Conservation (phyloP, 2,113 vertebrate species). For the Platichthys stellatus region DNA sequence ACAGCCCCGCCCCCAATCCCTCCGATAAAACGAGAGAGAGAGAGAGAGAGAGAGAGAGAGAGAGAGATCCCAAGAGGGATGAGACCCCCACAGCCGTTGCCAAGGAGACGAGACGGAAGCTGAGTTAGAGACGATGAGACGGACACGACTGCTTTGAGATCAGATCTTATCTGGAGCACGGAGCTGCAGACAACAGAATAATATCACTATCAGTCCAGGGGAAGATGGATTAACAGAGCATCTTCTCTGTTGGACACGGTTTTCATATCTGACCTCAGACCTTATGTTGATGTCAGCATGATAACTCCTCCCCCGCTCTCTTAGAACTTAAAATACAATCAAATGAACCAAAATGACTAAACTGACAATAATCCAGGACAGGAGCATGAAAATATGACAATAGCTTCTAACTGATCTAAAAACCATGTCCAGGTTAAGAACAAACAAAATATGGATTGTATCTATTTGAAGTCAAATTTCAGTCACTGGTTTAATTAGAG, state of each 20-base stretch:
- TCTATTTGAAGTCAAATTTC: no score
- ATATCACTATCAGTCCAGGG: background rate
- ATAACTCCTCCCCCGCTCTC: no score
- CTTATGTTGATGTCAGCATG: background rate
- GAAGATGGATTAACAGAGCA: background rate
- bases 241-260: background rate
- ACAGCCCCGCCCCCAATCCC: slow-evolving; percentile 31
- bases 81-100: slow-evolving; percentile 35
- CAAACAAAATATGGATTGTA: no score
- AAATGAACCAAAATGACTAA: no score
- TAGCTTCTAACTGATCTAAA: no score
- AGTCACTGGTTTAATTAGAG: no score
- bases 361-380: no score
- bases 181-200: slow-evolving; percentile 27
- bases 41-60: background rate
- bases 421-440: no score
- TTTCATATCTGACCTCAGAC: background rate
- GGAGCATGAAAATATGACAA: no score
- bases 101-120: slow-evolving; percentile 60
- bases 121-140: slow-evolving; percentile 12
- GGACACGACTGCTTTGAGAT: slow-evolving; percentile 38
- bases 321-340: no score
- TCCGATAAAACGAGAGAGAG: background rate
- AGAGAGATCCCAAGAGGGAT: slow-evolving; percentile 42
- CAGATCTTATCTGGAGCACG: slow-evolving; percentile 27